These are phyloP conservation scores for Xyrichtys novacula DNA, from an alignment of 2,797 vertebrate species.

Conservation along the genomic window DNA sequence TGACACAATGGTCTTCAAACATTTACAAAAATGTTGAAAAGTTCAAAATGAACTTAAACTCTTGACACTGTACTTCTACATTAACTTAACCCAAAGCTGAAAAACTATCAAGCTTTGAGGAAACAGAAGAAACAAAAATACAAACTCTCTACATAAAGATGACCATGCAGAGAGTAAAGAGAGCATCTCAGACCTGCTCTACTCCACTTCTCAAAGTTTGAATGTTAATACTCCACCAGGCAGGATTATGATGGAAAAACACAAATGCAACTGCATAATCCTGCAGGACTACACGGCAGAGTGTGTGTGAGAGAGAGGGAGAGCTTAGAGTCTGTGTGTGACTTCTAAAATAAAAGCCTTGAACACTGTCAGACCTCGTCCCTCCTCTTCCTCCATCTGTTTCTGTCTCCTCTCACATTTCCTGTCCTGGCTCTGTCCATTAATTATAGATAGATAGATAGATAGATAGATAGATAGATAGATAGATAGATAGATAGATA, in stretches of 20 bases:
- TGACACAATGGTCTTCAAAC: too few species aligned
- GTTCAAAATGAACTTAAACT: too few species aligned
- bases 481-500: too few species aligned
- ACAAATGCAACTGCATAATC: slow-evolving; percentile 64
- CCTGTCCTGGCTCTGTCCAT: slow-evolving; percentile 5
- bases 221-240: slow-evolving; percentile 46
- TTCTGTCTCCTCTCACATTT: neutral
- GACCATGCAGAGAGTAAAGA: neutral
- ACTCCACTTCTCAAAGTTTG: slow-evolving; percentile 47
- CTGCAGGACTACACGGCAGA: slow-evolving; percentile 39
- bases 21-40: too few species aligned
- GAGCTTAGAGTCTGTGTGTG: slow-evolving; percentile 18
- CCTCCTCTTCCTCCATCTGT: neutral
- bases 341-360: slow-evolving; percentile 38
- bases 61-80: too few species aligned
- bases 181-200: neutral
- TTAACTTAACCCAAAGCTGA: too few species aligned
- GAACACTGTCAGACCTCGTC: neutral
- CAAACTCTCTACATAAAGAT: neutral
- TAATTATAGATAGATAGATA: too few species aligned
- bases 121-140: neutral
- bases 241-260: slow-evolving; percentile 68
- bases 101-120: too few species aligned
- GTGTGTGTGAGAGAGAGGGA: slow-evolving; percentile 19
- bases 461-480: too few species aligned